Conservation (phyloP, 2,113 vertebrate species). For the Hippoglossus stenolepis region DNA sequence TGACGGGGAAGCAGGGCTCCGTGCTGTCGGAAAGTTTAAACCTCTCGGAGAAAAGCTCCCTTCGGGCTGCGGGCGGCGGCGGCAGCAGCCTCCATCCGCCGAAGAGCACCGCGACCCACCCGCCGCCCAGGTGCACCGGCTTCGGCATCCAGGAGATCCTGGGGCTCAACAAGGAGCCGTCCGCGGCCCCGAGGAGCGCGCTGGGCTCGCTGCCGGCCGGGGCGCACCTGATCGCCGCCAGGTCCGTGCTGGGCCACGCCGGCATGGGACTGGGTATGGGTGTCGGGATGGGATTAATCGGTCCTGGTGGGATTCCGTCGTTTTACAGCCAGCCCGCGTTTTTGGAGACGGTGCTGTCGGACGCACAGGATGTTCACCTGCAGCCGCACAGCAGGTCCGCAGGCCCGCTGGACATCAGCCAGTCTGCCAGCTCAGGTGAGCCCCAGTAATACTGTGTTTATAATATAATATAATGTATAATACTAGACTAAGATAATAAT, state of each 20-base stretch:
- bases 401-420: conserved; percentile 88
- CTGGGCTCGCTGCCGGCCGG: conserved; percentile 89
- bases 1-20: conserved; percentile 93
- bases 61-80: conserved; percentile 69
- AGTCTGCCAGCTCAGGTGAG: conserved; percentile 94
- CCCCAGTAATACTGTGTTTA: neutral
- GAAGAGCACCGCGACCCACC: conserved; percentile 75
- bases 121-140: conserved; percentile 91
- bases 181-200: conserved; percentile 85
- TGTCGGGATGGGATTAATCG: conserved; percentile 92
- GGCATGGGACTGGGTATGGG: conserved; percentile 88
- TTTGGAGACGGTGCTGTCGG: conserved; percentile 91
- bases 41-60: conserved; percentile 82
- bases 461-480: no score
- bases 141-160: conserved; percentile 99
- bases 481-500: no score
- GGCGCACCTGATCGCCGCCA: conserved; percentile 90
- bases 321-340: conserved; percentile 96
- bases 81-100: conserved; percentile 73
- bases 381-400: conserved; percentile 87
- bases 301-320: conserved; percentile 90
- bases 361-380: conserved; percentile 90
- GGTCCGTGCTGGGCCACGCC: conserved; percentile 90
- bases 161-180: conserved; percentile 95
- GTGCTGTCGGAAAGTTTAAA: conserved; percentile 86